Percentiles rank a stretch among this genome's conserved stretches.
Evolutionary conservation across 2,888 invertebrate species (phyloP).

Genomic region (Spisula solida): DNA sequence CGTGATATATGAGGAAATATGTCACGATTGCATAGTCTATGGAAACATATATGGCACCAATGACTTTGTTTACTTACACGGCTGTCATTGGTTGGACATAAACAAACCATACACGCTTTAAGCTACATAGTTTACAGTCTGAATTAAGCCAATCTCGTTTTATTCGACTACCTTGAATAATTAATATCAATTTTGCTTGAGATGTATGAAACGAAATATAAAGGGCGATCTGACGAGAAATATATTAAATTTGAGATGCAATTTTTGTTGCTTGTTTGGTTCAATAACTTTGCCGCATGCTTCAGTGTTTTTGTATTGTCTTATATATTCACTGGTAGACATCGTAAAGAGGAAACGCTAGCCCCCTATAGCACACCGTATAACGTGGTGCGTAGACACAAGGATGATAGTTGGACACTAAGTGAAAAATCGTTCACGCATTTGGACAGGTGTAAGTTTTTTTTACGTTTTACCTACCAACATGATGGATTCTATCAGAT

Average conservation of each 20-base stretch:
- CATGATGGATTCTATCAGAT: no score
- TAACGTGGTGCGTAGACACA: no score
- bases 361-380: no score
- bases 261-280: background rate
- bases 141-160: background rate
- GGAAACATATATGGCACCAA: background rate
- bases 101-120: background rate
- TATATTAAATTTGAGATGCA: background rate
- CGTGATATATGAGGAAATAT: background rate
- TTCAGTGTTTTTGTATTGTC: no score
- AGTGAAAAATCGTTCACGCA: no score
- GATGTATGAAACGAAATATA: background rate
- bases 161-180: background rate
- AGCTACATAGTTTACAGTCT: background rate
- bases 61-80: background rate
- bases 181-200: background rate
- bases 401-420: no score
- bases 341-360: no score
- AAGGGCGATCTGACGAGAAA: background rate
- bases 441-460: no score
- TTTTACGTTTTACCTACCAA: no score
- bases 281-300: no score
- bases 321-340: no score
- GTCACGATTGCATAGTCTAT: background rate
- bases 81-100: background rate